A percentile compares a stretch with the other conserved stretches of the same genome.
These are phyloP conservation scores for Oxygymnocypris stewartii DNA, from an alignment of 2,113 vertebrate genomes.

Conservation along the genomic window DNA sequence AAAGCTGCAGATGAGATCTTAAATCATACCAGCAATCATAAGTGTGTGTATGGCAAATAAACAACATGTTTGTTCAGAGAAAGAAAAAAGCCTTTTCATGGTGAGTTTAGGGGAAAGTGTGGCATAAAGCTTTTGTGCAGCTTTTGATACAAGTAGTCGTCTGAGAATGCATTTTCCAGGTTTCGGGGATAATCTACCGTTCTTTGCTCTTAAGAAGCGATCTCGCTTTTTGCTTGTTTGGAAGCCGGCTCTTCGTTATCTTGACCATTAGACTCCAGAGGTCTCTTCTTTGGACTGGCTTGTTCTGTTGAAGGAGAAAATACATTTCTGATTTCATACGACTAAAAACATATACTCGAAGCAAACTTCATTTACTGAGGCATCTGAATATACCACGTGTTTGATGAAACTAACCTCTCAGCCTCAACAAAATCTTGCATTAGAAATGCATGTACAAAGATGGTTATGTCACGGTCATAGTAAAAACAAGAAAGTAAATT, in stretches of 20 bases:
- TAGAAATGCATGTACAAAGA: neutral
- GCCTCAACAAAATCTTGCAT: neutral
- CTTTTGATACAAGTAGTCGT: conserved; percentile 6
- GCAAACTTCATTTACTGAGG: neutral
- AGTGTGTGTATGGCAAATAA: neutral
- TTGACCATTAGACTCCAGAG: conserved; percentile 75
- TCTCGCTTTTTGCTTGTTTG: conserved; percentile 91
- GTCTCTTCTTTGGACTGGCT: conserved; percentile 82
- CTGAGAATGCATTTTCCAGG: neutral
- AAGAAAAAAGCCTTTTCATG: neutral
- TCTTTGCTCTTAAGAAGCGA: conserved; percentile 79
- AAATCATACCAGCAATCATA: conserved; percentile 10
- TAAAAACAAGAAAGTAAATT: neutral
- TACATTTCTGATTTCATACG: neutral
- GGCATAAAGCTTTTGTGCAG: neutral
- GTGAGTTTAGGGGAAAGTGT: neutral
- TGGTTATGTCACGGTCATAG: neutral
- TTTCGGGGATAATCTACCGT: conserved; percentile 21
- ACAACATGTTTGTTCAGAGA: neutral
- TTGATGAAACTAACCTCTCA: neutral
- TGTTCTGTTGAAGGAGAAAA: conserved; percentile 58
- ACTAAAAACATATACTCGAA: neutral
- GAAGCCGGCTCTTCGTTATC: conserved; percentile 75
- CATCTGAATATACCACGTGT: neutral
- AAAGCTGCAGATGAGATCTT: neutral